phyloP scores from a whole-genome alignment of 2,888 invertebrate genomes.

The Meiosimyza platycephala region DNA sequence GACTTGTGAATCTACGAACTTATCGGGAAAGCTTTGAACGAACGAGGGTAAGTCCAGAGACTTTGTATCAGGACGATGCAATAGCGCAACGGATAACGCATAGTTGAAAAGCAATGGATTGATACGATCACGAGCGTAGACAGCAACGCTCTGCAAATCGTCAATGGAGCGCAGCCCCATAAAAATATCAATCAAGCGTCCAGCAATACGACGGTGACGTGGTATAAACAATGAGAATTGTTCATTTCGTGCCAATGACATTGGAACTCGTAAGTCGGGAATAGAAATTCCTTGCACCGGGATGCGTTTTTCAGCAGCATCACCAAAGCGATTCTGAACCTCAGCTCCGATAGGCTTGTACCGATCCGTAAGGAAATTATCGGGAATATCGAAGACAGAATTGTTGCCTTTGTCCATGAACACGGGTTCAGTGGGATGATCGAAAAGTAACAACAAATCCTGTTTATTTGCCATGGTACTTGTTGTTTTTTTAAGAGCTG shows the following conservation, averaged over 20 bases:
- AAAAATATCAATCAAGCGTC: constrained; percentile 76
- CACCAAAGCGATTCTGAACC: constrained; percentile 72
- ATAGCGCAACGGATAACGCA: constrained; percentile 79
- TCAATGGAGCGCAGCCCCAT: constrained; percentile 78
- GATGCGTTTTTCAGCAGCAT: constrained; percentile 68
- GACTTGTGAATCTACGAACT: constrained; percentile 73
- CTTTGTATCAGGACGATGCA: constrained; percentile 75
- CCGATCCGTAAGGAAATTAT: constrained; percentile 71
- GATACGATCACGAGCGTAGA: constrained; percentile 77
- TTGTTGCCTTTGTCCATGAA: constrained; percentile 77
- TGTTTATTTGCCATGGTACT: constrained; percentile 66
- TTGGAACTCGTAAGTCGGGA: constrained; percentile 74
- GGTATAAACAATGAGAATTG: constrained; percentile 81
- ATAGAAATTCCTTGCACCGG: constrained; percentile 73
- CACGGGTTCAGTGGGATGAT: constrained; percentile 81
- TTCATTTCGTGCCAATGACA: constrained; percentile 73
- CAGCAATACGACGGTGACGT: constrained; percentile 75
- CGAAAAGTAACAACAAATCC: constrained; percentile 76
- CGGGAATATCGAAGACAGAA: constrained; percentile 74
- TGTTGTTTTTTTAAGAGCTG: neutral
- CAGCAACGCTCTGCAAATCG: constrained; percentile 76
- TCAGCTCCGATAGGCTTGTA: constrained; percentile 69
- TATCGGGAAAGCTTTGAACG: constrained; percentile 75
- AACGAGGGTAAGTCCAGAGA: constrained; percentile 73
- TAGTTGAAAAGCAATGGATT: constrained; percentile 87